These are phyloP conservation scores for Thereva nobilitata DNA, from an alignment of 2,888 invertebrate species.

Conservation along the genomic window DNA sequence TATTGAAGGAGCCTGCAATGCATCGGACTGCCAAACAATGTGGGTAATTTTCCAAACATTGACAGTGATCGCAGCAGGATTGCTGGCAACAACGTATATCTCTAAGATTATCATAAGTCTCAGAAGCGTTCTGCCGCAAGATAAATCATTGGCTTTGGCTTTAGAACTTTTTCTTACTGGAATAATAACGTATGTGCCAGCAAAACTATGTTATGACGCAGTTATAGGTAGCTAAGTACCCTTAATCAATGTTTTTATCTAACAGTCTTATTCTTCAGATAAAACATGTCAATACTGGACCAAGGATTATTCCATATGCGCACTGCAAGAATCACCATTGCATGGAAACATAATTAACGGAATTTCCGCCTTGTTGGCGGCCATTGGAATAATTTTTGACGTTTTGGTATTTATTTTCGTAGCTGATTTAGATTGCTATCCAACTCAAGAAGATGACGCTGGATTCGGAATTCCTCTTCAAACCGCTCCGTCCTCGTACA, in stretches of 20 bases:
- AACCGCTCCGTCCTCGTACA: background rate
- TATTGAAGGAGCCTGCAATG: constrained; percentile 63
- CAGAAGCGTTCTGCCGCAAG: constrained; percentile 63
- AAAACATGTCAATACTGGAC: constrained; percentile 60
- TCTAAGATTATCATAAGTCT: constrained; percentile 62
- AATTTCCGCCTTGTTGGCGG: constrained; percentile 58
- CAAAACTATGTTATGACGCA: constrained; percentile 65
- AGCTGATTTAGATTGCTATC: constrained; percentile 56
- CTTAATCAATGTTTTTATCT: constrained; percentile 17
- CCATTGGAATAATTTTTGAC: constrained; percentile 58
- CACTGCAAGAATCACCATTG: constrained; percentile 58
- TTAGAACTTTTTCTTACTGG: constrained; percentile 62
- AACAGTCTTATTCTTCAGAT: constrained; percentile 46
- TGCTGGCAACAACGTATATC: constrained; percentile 55
- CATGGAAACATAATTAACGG: constrained; percentile 61
- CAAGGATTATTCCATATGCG: constrained; percentile 55
- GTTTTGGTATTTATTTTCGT: constrained; percentile 58
- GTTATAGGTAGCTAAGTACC: constrained; percentile 60
- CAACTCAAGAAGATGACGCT: constrained; percentile 36
- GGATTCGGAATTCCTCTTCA: constrained; percentile 22
- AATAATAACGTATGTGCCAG: constrained; percentile 65
- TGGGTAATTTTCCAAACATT: constrained; percentile 61
- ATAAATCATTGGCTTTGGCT: constrained; percentile 66
- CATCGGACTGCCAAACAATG: constrained; percentile 58
- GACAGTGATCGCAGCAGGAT: constrained; percentile 55